Evolutionary conservation across 37 sponge, comb jelly and placozoan genomes (phyloP).

Genomic region (Cliona cf. orientalis): DNA sequence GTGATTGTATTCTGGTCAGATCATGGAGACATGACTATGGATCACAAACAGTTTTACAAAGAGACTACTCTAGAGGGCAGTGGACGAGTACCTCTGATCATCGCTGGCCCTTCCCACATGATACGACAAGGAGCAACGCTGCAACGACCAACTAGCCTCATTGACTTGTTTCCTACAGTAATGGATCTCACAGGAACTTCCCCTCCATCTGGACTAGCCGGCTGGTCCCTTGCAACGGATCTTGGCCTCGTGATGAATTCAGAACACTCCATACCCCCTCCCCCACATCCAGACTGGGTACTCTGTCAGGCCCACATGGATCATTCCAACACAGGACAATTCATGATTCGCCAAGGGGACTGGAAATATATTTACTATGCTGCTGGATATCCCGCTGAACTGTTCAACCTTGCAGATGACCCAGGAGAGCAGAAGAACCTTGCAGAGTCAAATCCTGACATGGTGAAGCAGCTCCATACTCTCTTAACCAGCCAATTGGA

Average conservation of each 20-base stretch:
- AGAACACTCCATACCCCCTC: not conserved
- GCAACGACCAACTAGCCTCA: not conserved
- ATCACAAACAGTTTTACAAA: conserved; percentile 35
- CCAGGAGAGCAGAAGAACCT: conserved; percentile 11
- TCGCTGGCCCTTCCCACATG: conserved; percentile 17
- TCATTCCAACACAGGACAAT: conserved; percentile 10
- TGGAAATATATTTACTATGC: conserved; percentile 28
- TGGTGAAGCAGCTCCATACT: conserved; percentile 1
- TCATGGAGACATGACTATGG: conserved; percentile 36
- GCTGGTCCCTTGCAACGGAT: conserved; percentile 7
- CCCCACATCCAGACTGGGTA: conserved; percentile 2
- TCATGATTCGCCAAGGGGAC: conserved; percentile 23
- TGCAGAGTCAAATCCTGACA: not conserved
- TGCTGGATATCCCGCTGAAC: conserved; percentile 12
- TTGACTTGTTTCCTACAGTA: conserved; percentile 30
- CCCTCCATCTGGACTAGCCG: conserved; percentile 8
- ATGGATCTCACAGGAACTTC: conserved; percentile 8
- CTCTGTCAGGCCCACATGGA: conserved; percentile 19
- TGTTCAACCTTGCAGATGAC: conserved; percentile 26
- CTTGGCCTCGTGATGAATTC: not conserved
- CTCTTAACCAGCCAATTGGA: conserved; percentile 10
- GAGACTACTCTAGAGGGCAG: conserved; percentile 18
- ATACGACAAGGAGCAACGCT: not conserved
- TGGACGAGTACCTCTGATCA: conserved; percentile 14
- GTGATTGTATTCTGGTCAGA: conserved; percentile 28